phyloP scores from a whole-genome alignment of 2,797 vertebrate species.

The Ctenopoma multispine region DNA sequence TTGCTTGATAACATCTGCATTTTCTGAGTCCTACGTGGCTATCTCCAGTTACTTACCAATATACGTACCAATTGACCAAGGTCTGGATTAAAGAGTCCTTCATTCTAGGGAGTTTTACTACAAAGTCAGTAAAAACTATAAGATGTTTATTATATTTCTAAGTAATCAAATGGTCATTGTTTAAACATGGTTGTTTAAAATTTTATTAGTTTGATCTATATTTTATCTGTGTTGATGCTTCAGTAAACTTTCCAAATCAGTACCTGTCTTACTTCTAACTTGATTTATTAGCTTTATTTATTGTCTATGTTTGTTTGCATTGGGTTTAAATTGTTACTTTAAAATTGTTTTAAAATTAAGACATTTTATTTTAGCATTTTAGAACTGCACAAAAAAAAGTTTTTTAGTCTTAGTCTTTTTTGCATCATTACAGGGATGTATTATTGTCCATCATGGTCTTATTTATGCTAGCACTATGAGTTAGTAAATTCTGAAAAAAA shows the following conservation, averaged over 20 bases:
- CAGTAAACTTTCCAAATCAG: conserved; percentile 36
- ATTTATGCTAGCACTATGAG: not conserved
- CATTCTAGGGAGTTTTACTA: not conserved
- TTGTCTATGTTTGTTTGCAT: conserved; percentile 19
- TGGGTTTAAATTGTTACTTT: conserved; percentile 38
- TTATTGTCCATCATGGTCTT: not conserved
- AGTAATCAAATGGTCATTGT: not conserved
- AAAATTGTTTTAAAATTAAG: conserved; percentile 30
- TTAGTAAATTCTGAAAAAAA: not conserved
- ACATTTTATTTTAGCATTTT: conserved; percentile 29
- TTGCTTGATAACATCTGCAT: not conserved
- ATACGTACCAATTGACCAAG: not conserved
- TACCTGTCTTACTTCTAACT: conserved; percentile 2
- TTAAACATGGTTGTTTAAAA: conserved; percentile 2
- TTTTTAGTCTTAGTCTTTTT: too few species aligned
- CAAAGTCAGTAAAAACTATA: conserved; percentile 23
- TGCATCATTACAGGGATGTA: not conserved
- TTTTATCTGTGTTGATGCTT: conserved; percentile 31
- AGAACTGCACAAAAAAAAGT: conserved; percentile 50
- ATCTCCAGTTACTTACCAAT: conserved; percentile 4
- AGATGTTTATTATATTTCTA: conserved; percentile 10
- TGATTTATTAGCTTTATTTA: conserved; percentile 29
- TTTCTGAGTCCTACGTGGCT: not conserved
- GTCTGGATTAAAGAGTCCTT: not conserved
- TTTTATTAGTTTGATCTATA: conserved; percentile 17